phyloP scores from a whole-genome alignment of 2,797 vertebrate species.

The Chloroceryle amazona region DNA sequence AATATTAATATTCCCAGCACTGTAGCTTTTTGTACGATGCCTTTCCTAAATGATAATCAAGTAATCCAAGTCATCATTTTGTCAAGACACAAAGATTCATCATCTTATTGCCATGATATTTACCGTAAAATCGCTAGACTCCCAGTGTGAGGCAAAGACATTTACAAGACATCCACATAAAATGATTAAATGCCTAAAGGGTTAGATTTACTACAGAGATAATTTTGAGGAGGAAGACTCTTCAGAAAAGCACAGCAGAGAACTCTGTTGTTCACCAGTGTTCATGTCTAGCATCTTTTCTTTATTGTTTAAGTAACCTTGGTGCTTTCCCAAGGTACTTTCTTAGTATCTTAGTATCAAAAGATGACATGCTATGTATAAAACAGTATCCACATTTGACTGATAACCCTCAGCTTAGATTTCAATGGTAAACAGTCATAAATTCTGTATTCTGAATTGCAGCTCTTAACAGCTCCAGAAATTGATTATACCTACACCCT shows the following conservation, averaged over 20 bases:
- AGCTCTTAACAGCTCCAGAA: neutral
- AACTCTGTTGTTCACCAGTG: neutral
- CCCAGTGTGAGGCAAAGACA: conserved; percentile 7
- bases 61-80: conserved; percentile 14
- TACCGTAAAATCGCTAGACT: conserved; percentile 26
- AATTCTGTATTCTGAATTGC: neutral
- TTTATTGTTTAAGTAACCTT: neutral
- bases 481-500: neutral
- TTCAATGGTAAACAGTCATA: neutral
- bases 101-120: conserved; percentile 46
- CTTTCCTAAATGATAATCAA: conserved; percentile 35
- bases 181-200: conserved; percentile 53
- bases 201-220: conserved; percentile 17
- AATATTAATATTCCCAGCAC: neutral
- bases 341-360: neutral
- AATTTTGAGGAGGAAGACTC: neutral
- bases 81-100: conserved; percentile 50
- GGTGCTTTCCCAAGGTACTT: neutral
- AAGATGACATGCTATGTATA: neutral
- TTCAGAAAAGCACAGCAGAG: neutral
- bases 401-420: neutral
- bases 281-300: neutral
- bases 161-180: conserved; percentile 4
- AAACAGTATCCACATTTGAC: neutral
- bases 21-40: neutral